Percentiles rank a stretch among this genome's conserved stretches.
Conservation (phyloP, 2,113 vertebrate genomes). For the Hyaena hyaena region DNA sequence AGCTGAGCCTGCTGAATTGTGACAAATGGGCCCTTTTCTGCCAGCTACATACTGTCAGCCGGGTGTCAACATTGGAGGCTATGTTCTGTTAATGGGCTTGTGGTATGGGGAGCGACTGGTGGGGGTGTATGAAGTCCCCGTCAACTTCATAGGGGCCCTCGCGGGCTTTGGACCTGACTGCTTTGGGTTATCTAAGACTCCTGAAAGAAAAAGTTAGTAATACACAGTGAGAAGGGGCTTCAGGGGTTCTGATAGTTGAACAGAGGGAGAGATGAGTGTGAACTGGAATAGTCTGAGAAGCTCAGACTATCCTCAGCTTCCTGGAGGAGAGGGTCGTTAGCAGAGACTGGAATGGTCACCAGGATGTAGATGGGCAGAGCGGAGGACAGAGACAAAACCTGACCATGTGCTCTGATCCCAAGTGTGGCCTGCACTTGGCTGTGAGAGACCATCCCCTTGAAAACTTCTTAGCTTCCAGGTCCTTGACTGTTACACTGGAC, state of each 20-base stretch:
- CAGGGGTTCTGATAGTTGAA: neutral
- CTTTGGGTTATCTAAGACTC: neutral
- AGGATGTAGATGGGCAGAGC: neutral
- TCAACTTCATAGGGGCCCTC: neutral
- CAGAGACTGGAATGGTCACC: neutral
- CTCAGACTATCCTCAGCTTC: neutral
- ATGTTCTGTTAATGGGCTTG: slow-evolving; percentile 25
- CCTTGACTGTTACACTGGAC: neutral
- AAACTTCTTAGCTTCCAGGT: neutral
- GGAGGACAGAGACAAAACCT: neutral
- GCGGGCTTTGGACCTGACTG: neutral
- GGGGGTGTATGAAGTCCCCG: neutral
- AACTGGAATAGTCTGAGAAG: neutral
- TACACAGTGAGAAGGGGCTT: too few relatives aligned
- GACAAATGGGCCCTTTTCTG: slow-evolving; percentile 59
- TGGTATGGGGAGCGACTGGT: neutral
- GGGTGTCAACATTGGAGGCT: neutral
- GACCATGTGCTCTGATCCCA: neutral
- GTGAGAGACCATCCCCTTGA: neutral
- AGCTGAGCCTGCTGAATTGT: slow-evolving; percentile 66
- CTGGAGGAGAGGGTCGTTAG: neutral
- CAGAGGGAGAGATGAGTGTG: neutral
- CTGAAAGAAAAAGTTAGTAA: neutral
- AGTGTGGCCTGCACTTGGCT: neutral
- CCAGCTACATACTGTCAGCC: slow-evolving; percentile 46